Evolutionary conservation across 2,797 vertebrate species (phyloP), one percentile per base, ranked within the genome.

Genomic region (Xenopus petersii): DNA sequence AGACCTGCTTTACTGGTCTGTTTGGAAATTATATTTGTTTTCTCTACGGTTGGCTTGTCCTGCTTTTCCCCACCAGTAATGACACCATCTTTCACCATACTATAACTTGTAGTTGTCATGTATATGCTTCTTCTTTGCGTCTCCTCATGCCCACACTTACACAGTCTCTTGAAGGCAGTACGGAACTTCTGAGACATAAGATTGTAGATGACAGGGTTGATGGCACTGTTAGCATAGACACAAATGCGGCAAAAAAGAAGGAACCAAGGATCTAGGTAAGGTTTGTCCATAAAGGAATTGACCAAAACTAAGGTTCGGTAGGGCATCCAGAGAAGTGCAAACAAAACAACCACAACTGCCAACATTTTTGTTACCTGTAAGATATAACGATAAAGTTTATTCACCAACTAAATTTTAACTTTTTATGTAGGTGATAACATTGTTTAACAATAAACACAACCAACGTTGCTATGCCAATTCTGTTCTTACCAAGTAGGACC

Each of bases 121-220:
- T 86, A 88, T n/a, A 87, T 81, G 0, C 81, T 83, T 21, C 85
- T 89, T 11, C 81, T 83, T 17, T 58, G 82, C 0, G 80, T 30
- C 26, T 30, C 82, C 12, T 80, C 80, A n/a, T 80, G 83, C 4
- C 60, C 1, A 58, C 92, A 94, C 4, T 82, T 85, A 85, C 93
- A 95, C 58, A 95, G 87, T 5, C 73, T 81, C 0, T 87, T 85
- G 74, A 94, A 94, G 0, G 93, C 93, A 0, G 81, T 88, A 68
- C 88, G 89, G 76, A 95, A 94, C 85, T 92, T 93, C 86, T 89
- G 92, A 8, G 92, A 95, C 93, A 91, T 92, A 70, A 90, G 90
- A 70, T 93, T 94, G 86, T 94, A 94, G 71, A 94, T 85, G 7
- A 94, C 83, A 0, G 94, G 93, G 86, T 93, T 93, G 83, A 94